Conservation (phyloP, 2,113 vertebrate genomes). For the Hemichromis elongatus region DNA sequence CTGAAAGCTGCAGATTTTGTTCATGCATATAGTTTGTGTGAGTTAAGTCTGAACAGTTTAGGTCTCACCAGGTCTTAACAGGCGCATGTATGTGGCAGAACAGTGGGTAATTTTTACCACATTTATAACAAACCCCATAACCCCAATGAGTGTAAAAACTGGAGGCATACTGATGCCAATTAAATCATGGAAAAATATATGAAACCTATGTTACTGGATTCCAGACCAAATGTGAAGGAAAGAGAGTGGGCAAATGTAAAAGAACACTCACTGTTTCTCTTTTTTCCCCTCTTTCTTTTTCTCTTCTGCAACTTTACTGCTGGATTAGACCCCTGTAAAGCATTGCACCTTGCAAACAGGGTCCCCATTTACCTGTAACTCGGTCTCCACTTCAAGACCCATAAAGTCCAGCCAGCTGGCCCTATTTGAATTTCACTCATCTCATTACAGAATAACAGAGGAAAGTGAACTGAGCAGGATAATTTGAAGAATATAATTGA, state of each 20-base stretch:
- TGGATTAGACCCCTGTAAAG: slow-evolving; percentile 61
- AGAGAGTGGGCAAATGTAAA: slow-evolving; percentile 21
- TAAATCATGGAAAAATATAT: slow-evolving; percentile 43
- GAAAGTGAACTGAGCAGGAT: background rate
- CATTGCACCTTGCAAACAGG: slow-evolving; percentile 51
- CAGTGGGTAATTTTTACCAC: slow-evolving; percentile 11
- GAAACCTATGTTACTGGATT: slow-evolving; percentile 19
- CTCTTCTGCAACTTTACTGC: slow-evolving; percentile 36
- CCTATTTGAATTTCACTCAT: slow-evolving; percentile 41
- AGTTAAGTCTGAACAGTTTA: background rate
- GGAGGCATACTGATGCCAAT: slow-evolving; percentile 26
- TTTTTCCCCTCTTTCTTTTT: slow-evolving; percentile 11
- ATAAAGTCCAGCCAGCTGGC: slow-evolving; percentile 64
- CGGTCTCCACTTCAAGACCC: slow-evolving; percentile 42
- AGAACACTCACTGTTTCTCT: slow-evolving; percentile 35
- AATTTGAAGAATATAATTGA: background rate
- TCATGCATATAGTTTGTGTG: background rate
- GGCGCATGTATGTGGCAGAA: background rate
- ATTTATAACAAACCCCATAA: slow-evolving; percentile 15
- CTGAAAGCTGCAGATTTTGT: background rate
- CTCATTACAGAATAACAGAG: slow-evolving; percentile 15
- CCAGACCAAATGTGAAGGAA: slow-evolving; percentile 45
- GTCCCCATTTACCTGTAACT: slow-evolving; percentile 46
- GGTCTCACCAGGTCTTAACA: background rate
- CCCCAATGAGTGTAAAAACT: slow-evolving; percentile 6